These are phyloP conservation scores for Pachycephus smyrnensis DNA, from an alignment of 2,888 invertebrate species.

Conservation along the genomic window DNA sequence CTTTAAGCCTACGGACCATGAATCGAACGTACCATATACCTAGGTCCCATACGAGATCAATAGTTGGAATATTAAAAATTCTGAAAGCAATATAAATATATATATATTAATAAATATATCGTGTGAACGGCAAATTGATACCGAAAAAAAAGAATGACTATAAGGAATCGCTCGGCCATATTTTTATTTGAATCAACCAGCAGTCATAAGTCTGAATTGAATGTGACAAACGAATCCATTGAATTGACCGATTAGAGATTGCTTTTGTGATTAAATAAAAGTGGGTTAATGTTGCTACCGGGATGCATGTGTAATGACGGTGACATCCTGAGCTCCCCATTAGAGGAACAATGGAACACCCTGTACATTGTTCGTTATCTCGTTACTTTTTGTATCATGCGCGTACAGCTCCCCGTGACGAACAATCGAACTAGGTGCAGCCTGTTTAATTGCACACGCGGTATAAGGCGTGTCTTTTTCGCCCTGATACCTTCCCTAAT, in stretches of 20 bases:
- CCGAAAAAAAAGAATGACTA: not conserved
- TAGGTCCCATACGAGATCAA: no score
- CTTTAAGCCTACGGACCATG: no score
- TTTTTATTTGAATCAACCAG: not conserved
- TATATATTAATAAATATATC: not conserved
- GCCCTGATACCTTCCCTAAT: conserved; percentile 33
- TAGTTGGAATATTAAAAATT: no score
- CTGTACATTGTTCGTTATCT: conserved; percentile 45
- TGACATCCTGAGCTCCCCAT: conserved; percentile 49
- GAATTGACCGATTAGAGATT: conserved; percentile 24
- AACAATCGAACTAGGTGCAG: conserved; percentile 51
- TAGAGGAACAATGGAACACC: conserved; percentile 43
- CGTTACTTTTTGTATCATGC: not conserved
- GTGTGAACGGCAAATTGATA: not conserved
- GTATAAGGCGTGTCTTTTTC: conserved; percentile 39
- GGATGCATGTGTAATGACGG: conserved; percentile 46
- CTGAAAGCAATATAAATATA: no score
- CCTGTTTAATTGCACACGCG: conserved; percentile 45
- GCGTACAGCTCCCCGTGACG: conserved; percentile 11
- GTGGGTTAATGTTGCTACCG: conserved; percentile 49
- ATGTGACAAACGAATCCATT: not conserved
- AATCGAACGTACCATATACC: no score
- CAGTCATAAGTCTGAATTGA: not conserved
- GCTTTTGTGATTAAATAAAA: conserved; percentile 51
- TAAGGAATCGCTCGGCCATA: not conserved